Evolutionary conservation across 1,140 invertebrate genomes (phyloP).

Genomic region (Zaprionus kolodkinae): DNA sequence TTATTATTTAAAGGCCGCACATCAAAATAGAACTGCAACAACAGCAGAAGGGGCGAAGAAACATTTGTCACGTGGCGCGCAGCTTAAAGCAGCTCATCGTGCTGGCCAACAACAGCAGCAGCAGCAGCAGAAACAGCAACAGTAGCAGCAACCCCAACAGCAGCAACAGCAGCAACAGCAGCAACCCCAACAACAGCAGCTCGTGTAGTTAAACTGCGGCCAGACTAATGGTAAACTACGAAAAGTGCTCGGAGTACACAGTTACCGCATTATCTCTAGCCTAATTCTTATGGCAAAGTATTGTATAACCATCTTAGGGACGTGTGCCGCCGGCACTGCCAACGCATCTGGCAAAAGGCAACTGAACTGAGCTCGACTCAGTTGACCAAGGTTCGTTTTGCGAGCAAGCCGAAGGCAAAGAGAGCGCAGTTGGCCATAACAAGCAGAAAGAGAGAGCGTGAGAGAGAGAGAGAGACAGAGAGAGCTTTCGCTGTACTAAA

Average conservation of each 20-base stretch:
- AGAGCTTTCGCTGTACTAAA: conserved; percentile 70
- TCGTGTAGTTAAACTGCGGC: conserved; percentile 20
- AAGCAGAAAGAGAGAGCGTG: background rate
- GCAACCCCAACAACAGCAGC: conserved; percentile 8
- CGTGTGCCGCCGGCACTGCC: conserved; percentile 37
- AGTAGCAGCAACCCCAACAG: too few relatives aligned
- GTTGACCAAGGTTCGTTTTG: conserved; percentile 46
- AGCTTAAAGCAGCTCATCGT: conserved; percentile 50
- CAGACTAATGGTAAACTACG: conserved; percentile 51
- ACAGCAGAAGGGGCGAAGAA: too few relatives aligned
- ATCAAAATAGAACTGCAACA: conserved; percentile 45
- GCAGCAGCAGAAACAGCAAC: conserved; percentile 5
- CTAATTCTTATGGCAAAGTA: conserved; percentile 43
- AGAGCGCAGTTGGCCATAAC: conserved; percentile 1
- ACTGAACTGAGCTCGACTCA: conserved; percentile 54
- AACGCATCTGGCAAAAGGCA: conserved; percentile 35
- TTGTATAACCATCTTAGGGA: conserved; percentile 35
- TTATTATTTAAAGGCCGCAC: conserved; percentile 67
- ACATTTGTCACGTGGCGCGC: conserved; percentile 60
- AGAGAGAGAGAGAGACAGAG: background rate
- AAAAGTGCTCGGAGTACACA: conserved; percentile 41
- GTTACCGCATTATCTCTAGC: conserved; percentile 67
- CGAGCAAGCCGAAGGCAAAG: conserved; percentile 15
- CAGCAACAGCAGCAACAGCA: conserved; percentile 23
- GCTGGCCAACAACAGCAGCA: conserved; percentile 1